These are phyloP conservation scores for Miichthys miiuy DNA, from an alignment of 2,797 vertebrate genomes.

Conservation along the genomic window DNA sequence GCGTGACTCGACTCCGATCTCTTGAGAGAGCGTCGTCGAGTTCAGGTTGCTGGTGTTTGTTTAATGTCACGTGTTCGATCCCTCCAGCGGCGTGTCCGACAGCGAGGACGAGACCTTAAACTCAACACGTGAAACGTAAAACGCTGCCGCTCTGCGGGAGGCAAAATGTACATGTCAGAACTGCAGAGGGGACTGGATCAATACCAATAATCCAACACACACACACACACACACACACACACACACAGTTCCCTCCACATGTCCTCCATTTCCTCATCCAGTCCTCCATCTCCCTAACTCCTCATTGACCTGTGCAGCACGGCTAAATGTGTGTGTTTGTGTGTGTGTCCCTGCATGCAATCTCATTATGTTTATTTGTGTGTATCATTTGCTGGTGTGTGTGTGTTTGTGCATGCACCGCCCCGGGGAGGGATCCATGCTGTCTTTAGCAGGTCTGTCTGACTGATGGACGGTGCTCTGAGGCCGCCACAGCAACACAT, in stretches of 20 bases:
- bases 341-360: background rate
- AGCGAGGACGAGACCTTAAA: slow-evolving; percentile 22
- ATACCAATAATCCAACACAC: slow-evolving; percentile 21
- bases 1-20: too few relatives aligned
- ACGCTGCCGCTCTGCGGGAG: slow-evolving; percentile 18
- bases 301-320: slow-evolving; percentile 14
- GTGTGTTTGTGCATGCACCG: background rate
- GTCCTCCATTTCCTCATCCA: background rate
- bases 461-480: slow-evolving; percentile 45
- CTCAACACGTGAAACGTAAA: slow-evolving; percentile 27
- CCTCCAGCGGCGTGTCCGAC: background rate
- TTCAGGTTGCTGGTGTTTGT: background rate
- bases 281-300: slow-evolving; percentile 26
- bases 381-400: background rate
- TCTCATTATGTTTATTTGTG: slow-evolving; percentile 14
- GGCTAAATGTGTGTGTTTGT: background rate
- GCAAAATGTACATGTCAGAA: background rate
- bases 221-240: slow-evolving; percentile 4
- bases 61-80: slow-evolving; percentile 1
- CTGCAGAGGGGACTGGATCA: slow-evolving; percentile 14
- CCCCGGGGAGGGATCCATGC: slow-evolving; percentile 1
- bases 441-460: slow-evolving; percentile 28
- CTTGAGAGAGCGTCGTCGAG: too few relatives aligned
- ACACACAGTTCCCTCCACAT: background rate
- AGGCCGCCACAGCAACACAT: slow-evolving; percentile 49